A percentile compares a stretch with the other conserved stretches of the same genome.
Evolutionary conservation across 64 coral and sea anemone genomes (phyloP).

Genomic region (Porites lutea): DNA sequence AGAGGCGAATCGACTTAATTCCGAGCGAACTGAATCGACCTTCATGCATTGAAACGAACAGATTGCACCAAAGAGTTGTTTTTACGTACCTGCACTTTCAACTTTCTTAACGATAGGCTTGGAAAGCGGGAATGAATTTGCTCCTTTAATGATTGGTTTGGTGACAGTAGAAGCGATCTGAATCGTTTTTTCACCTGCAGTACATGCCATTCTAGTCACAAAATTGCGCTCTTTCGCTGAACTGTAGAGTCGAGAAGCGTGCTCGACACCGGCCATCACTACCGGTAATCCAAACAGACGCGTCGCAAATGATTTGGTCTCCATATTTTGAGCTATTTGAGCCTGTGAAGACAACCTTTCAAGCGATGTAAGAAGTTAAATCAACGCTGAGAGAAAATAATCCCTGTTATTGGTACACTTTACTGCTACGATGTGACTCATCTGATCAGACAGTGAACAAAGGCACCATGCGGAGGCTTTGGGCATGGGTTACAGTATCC

Average conservation of each 20-base stretch:
- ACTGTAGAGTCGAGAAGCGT: constrained; percentile 76
- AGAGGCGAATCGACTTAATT: too few relatives aligned
- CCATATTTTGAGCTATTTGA: background rate
- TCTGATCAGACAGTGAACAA: too few relatives aligned
- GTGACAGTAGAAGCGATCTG: constrained; percentile 73
- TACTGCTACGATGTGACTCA: too few relatives aligned
- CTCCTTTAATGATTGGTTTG: constrained; percentile 68
- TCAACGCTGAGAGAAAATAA: background rate
- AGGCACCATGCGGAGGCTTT: too few relatives aligned
- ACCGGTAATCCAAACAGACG: constrained; percentile 85
- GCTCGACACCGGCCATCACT: constrained; percentile 80
- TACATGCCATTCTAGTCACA: constrained; percentile 83
- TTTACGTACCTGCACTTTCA: constrained; percentile 73
- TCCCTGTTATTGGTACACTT: too few relatives aligned
- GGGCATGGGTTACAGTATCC: too few relatives aligned
- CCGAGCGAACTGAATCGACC: too few relatives aligned
- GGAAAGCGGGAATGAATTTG: constrained; percentile 69
- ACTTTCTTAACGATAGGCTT: constrained; percentile 82
- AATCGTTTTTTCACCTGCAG: constrained; percentile 82
- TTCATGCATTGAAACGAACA: too few relatives aligned
- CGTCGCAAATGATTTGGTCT: constrained; percentile 74
- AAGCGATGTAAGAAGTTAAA: too few relatives aligned
- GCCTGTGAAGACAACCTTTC: constrained; percentile 2
- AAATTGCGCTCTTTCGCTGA: constrained; percentile 74
- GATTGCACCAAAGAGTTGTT: too few relatives aligned